phyloP scores from a whole-genome alignment of 2,113 vertebrate species.

The Pseudorectes ferrugineus region DNA sequence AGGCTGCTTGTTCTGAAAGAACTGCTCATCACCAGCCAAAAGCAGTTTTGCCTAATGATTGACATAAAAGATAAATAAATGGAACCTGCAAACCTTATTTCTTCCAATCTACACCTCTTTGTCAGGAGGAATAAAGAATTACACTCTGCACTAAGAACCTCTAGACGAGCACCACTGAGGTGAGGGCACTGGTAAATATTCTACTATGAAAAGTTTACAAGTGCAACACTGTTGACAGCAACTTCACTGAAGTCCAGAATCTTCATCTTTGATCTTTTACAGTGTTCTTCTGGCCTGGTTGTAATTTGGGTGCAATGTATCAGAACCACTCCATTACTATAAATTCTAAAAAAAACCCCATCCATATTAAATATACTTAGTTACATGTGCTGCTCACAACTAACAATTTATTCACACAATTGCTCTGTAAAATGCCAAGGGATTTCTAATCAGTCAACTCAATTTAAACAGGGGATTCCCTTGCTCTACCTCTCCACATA shows the following conservation, averaged over 20 bases:
- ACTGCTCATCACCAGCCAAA: not conserved
- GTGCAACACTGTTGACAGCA: not conserved
- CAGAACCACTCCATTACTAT: not conserved
- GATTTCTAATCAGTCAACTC: not conserved
- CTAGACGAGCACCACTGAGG: not conserved
- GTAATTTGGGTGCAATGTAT: not conserved
- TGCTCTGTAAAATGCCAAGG: not conserved
- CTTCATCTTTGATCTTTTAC: not conserved
- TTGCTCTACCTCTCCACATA: not conserved
- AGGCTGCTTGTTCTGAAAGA: not conserved
- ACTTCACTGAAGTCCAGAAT: not conserved
- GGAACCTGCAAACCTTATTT: not conserved
- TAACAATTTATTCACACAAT: not conserved
- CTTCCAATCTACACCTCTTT: not conserved
- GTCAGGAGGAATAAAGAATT: not conserved
- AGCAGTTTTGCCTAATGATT: not conserved
- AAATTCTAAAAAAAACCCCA: not conserved
- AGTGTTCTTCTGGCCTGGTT: not conserved
- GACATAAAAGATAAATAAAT: not conserved
- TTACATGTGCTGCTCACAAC: not conserved
- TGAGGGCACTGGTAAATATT: not conserved
- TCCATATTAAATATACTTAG: not conserved
- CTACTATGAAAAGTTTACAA: not conserved
- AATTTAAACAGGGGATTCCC: not conserved
- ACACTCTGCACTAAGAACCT: not conserved